Conservation (phyloP, 1,140 invertebrate genomes). For the Caenorhabditis briggsae region DNA sequence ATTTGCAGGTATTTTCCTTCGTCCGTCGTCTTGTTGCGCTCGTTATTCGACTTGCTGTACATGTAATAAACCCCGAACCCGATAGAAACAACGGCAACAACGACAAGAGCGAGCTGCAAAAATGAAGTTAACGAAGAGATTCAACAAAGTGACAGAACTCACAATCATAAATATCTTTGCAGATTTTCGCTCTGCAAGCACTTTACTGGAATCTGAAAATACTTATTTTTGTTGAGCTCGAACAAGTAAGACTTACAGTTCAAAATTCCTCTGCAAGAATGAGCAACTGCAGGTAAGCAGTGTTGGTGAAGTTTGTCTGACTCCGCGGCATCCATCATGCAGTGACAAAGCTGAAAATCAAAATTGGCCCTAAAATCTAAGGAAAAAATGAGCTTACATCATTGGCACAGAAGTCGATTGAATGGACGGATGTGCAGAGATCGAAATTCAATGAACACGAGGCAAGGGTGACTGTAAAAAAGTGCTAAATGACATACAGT, state of each 20-base stretch:
- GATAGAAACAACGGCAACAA: neutral
- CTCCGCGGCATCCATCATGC: conserved; percentile 35
- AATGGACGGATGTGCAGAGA: conserved; percentile 16
- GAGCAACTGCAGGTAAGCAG: neutral
- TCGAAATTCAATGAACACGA: conserved; percentile 33
- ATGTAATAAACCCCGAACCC: neutral
- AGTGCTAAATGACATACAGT: neutral
- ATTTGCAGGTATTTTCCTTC: conserved; percentile 41
- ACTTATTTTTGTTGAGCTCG: neutral
- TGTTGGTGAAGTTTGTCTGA: neutral
- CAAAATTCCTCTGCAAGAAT: conserved; percentile 27
- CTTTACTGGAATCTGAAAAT: neutral
- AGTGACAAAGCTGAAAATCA: conserved; percentile 23
- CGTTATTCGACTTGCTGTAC: neutral
- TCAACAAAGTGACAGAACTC: no score
- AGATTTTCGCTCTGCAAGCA: neutral
- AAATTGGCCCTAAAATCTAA: neutral
- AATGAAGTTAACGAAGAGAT: no score
- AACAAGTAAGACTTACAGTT: neutral
- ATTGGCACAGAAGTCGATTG: conserved; percentile 38
- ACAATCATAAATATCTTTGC: neutral
- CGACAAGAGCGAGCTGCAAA: neutral
- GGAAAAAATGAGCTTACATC: conserved; percentile 1
- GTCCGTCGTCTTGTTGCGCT: neutral
- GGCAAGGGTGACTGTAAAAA: conserved; percentile 33